A percentile compares a stretch with the other conserved stretches of the same genome.
phyloP scores from a whole-genome alignment of 2,113 vertebrate species.

The Rhodinocichla rosea region DNA sequence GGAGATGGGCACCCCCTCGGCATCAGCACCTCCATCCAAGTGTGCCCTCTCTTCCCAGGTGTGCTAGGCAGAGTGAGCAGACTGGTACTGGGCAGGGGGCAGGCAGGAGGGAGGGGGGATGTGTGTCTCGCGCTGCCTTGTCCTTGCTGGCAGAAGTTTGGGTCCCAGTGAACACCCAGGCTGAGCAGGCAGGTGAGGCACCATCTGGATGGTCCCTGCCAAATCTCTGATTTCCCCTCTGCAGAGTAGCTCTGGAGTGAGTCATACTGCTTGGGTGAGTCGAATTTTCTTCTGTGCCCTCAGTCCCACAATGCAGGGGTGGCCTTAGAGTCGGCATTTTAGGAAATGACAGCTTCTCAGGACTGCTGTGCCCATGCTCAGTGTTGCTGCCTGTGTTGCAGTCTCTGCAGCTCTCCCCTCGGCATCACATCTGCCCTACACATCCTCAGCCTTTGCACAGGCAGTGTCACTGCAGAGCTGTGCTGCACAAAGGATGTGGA shows the following conservation, averaged over 20 bases:
- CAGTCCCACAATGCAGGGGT: accelerated
- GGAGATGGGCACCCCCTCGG: accelerated
- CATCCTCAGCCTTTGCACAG: neutral
- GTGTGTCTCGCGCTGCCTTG: accelerated
- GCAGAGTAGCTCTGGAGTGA: neutral
- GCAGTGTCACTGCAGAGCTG: neutral
- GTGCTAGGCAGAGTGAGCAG: neutral
- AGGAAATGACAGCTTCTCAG: neutral
- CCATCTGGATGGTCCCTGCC: accelerated
- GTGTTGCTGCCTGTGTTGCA: neutral
- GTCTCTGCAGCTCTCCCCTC: neutral
- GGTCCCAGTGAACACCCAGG: neutral
- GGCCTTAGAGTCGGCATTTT: neutral
- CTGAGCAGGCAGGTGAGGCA: neutral
- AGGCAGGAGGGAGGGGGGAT: neutral
- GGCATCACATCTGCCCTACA: accelerated
- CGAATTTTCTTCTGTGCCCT: neutral
- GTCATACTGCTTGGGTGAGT: neutral
- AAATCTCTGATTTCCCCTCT: neutral
- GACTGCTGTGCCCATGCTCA: neutral
- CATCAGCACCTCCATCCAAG: neutral
- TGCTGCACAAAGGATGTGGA: neutral
- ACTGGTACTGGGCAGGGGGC: neutral
- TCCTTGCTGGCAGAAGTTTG: neutral
- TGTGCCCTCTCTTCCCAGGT: neutral